Evolutionary conservation across 2,888 invertebrate species (phyloP).

Genomic region (Lamproptera curius): DNA sequence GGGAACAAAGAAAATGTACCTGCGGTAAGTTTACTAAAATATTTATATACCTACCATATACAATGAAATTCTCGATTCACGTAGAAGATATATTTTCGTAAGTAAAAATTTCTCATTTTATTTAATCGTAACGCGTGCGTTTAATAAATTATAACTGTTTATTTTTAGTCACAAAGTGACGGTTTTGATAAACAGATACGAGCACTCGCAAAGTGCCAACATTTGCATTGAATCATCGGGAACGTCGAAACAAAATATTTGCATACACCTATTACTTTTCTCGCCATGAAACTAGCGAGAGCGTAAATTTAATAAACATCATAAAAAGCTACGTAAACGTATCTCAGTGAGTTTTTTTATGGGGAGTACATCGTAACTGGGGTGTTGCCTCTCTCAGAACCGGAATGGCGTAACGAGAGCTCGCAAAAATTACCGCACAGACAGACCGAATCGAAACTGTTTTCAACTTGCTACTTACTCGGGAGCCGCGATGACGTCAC

Average conservation of each 20-base stretch:
- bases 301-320: background rate
- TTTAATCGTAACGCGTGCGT: too few species aligned
- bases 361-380: background rate
- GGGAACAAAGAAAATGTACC: too few species aligned
- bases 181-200: background rate
- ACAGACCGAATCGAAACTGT: too few species aligned
- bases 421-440: too few species aligned
- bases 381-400: background rate
- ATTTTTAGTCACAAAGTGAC: background rate
- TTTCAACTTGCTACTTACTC: too few species aligned
- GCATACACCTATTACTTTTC: background rate
- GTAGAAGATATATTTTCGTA: too few species aligned
- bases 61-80: too few species aligned
- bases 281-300: background rate
- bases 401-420: background rate
- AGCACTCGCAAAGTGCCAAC: background rate
- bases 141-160: too few species aligned
- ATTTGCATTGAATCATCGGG: background rate
- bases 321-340: background rate
- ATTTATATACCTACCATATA: too few species aligned
- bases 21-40: too few species aligned
- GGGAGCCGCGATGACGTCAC: conserved; percentile 54
- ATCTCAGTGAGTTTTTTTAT: background rate
- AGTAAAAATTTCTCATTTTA: too few species aligned
- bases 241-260: background rate